phyloP scores from a whole-genome alignment of 1,140 invertebrate species.

The Cydia fagiglandana region DNA sequence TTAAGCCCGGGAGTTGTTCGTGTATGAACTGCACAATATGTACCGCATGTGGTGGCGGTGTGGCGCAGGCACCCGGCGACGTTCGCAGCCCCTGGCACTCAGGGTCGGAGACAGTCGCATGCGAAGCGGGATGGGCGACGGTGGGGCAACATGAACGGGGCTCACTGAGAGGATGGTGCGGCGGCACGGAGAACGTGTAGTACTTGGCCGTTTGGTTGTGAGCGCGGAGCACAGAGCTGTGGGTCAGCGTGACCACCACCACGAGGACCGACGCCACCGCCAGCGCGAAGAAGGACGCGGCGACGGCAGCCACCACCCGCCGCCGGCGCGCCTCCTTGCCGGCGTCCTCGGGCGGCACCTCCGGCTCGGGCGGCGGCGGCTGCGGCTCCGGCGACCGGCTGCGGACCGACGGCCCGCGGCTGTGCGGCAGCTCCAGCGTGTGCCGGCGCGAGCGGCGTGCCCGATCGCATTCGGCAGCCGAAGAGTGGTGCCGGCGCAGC shows the following conservation, averaged over 20 bases:
- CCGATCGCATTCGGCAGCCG: constrained; percentile 71
- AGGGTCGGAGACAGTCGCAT: constrained; percentile 77
- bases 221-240: constrained; percentile 80
- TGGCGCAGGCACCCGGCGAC: constrained; percentile 58
- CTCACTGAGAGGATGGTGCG: constrained; percentile 80
- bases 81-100: constrained; percentile 74
- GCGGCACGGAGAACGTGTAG: constrained; percentile 82
- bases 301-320: constrained; percentile 82
- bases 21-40: constrained; percentile 51
- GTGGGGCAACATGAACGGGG: constrained; percentile 78
- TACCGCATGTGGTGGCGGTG: constrained; percentile 63
- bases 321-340: constrained; percentile 81
- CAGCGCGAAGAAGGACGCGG: constrained; percentile 84
- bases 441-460: constrained; percentile 67
- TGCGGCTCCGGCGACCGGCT: constrained; percentile 67
- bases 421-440: constrained; percentile 65
- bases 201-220: constrained; percentile 81
- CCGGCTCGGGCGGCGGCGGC: constrained; percentile 61
- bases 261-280: constrained; percentile 84
- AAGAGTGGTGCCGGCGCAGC: constrained; percentile 68
- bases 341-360: constrained; percentile 57
- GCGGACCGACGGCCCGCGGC: constrained; percentile 66
- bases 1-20: constrained; percentile 40
- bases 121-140: constrained; percentile 78
- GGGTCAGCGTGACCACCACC: constrained; percentile 86